Evolutionary conservation across 2,888 invertebrate species (phyloP), one percentile per base, ranked within the genome.

Genomic region (Drosophila niveifrons): DNA sequence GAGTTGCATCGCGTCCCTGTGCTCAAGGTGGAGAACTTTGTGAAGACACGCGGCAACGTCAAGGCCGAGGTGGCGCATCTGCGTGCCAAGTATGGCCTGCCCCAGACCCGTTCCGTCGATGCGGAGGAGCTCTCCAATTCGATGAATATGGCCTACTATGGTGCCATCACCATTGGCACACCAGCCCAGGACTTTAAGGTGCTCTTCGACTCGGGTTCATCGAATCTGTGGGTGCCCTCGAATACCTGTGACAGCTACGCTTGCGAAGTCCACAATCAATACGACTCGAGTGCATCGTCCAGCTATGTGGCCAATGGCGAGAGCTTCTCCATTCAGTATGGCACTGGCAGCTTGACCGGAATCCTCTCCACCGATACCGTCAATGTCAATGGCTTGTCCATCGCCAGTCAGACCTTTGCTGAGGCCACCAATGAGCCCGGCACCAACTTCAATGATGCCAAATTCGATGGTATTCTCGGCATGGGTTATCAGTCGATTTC

Each of bases 211-310:
- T 99, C 99, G 0, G 99, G 99, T 68, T 99, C 99, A 28, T 98
- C 99, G 57, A 99, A 99, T 93, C 94, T 99, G 72, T 99, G 99
- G 99, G 96, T 99, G 61, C 99, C 99, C 9, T 98, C 98, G 28
- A 97, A 97, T 93, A 96, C 97, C 91, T 99, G 99, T 92, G 94
- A 96, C 90, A 94, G 94, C 92, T 95, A 96, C 58, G 98, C 98
- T 41, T 98, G 98, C 93, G 92, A 96, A 96, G 91, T 94, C 96
- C 99, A 99, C 93, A 96, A 96, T 91, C 98, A 98, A 93, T 99
- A 99, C 93, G 96, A 98, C 93, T 96, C 96, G 87, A 93, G 91
- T 59, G 95, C 95, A 91, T 99, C 99, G 0, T 93, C 93, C 28
- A 94, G 96, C 2, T 99, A 98, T 93, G 93, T 94, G 85, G 93